Evolutionary conservation across 2,888 invertebrate species (phyloP).

Genomic region (Macropis europaea): DNA sequence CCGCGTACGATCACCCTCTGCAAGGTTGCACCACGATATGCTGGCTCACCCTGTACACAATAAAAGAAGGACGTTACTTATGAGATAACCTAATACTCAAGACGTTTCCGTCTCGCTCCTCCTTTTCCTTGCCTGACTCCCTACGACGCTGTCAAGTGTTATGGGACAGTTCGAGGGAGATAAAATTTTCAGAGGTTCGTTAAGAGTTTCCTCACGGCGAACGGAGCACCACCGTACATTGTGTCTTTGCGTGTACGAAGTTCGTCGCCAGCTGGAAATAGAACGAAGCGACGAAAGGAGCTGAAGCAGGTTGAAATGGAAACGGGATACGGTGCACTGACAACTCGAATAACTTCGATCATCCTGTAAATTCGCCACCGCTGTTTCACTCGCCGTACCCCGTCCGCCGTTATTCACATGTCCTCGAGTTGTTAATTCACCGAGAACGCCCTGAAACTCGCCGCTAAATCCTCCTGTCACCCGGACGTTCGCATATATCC

Average conservation of each 20-base stretch:
- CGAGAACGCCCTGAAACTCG: slow-evolving; percentile 11
- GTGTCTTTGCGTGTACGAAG: slow-evolving; percentile 12
- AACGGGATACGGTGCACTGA: slow-evolving; percentile 47
- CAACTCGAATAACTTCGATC: slow-evolving; percentile 45
- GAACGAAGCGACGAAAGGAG: slow-evolving; percentile 16
- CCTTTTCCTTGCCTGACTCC: no score
- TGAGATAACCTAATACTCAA: no score
- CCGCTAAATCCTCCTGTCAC: not conserved
- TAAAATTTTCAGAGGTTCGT: no score
- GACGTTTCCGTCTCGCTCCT: no score
- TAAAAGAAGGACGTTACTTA: no score
- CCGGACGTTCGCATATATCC: not conserved
- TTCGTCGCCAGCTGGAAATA: slow-evolving; percentile 29
- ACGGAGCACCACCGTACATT: no score
- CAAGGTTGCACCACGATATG: no score
- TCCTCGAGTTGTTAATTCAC: slow-evolving; percentile 28
- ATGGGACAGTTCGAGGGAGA: no score
- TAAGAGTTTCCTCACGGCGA: no score
- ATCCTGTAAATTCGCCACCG: slow-evolving; percentile 36
- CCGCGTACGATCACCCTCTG: no score
- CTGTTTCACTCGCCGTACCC: slow-evolving; percentile 36
- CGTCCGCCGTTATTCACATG: slow-evolving; percentile 43
- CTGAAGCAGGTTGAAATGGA: slow-evolving; percentile 30
- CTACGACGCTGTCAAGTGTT: no score
- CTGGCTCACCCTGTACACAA: no score